phyloP scores from a whole-genome alignment of 2,888 invertebrate genomes.

The Campopleginae sp. region DNA sequence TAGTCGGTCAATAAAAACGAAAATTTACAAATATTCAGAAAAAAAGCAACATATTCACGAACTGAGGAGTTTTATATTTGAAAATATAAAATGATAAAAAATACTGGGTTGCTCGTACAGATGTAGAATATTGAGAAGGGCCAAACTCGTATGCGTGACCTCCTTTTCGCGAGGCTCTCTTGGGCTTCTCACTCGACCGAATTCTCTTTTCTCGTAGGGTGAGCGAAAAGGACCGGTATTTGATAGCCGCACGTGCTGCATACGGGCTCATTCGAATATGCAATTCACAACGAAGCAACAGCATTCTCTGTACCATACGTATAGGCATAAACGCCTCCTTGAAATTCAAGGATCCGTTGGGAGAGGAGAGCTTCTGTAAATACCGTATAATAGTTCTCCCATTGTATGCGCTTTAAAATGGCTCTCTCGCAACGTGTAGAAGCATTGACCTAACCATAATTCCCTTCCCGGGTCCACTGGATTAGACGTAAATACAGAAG shows the following conservation, averaged over 20 bases:
- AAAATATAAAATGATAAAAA: slow-evolving; percentile 5
- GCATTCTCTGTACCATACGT: slow-evolving; percentile 13
- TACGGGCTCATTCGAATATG: slow-evolving; percentile 23
- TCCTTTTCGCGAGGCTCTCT: slow-evolving; percentile 38
- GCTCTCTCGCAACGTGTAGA: slow-evolving; percentile 2
- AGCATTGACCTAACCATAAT: slow-evolving; percentile 24
- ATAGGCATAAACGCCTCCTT: slow-evolving; percentile 5
- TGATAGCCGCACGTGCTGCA: slow-evolving; percentile 32
- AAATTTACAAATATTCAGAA: not conserved
- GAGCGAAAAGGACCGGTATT: slow-evolving; percentile 43
- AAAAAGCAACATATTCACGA: not conserved
- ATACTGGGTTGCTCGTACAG: not conserved
- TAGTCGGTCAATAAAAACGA: not conserved
- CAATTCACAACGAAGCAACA: slow-evolving; percentile 12
- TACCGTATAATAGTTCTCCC: slow-evolving; percentile 24
- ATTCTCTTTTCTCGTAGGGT: slow-evolving; percentile 14
- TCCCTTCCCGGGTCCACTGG: not conserved
- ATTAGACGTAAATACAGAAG: not conserved
- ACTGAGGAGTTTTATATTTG: slow-evolving; percentile 4
- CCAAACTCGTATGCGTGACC: slow-evolving; percentile 44
- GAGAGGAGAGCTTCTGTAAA: slow-evolving; percentile 26
- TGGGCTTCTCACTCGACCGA: slow-evolving; percentile 39
- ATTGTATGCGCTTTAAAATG: slow-evolving; percentile 11
- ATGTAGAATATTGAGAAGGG: slow-evolving; percentile 39
- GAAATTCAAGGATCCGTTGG: slow-evolving; percentile 30